These are phyloP conservation scores for Mobula hypostoma DNA, from an alignment of 2,113 vertebrate genomes.

Conservation along the genomic window DNA sequence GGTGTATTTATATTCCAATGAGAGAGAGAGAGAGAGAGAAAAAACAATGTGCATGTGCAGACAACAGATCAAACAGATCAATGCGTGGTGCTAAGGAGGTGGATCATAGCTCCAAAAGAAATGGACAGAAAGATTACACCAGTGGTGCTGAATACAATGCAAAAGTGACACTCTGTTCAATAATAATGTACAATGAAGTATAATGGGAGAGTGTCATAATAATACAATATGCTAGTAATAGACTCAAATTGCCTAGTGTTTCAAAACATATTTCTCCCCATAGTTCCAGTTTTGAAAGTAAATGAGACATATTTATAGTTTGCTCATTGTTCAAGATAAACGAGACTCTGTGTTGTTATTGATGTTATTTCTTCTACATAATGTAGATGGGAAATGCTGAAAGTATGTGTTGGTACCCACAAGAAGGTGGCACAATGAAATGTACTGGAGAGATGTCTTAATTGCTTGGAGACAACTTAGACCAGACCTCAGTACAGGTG, in stretches of 20 bases:
- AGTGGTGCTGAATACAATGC: not conserved
- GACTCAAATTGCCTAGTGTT: not conserved
- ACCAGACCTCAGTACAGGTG: not conserved
- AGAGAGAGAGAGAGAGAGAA: too few species aligned
- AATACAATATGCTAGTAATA: not conserved
- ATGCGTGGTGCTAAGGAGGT: too few species aligned
- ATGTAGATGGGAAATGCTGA: not conserved
- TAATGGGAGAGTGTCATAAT: not conserved
- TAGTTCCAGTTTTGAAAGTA: not conserved
- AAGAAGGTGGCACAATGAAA: not conserved
- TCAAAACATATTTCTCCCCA: not conserved
- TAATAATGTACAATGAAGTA: not conserved
- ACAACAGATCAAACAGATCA: too few species aligned
- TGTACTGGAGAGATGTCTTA: not conserved
- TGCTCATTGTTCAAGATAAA: not conserved
- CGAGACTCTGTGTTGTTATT: too few species aligned
- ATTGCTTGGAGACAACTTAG: not conserved
- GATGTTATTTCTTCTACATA: too few species aligned
- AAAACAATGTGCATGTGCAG: too few species aligned
- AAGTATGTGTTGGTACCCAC: not conserved
- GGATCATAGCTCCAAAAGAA: too few species aligned
- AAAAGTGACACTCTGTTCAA: not conserved
- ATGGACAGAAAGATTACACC: too few species aligned
- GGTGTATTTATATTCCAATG: too few species aligned
- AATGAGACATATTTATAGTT: not conserved